These are phyloP conservation scores for Anseranas semipalmata DNA, from an alignment of 2,113 vertebrate species.

Conservation along the genomic window DNA sequence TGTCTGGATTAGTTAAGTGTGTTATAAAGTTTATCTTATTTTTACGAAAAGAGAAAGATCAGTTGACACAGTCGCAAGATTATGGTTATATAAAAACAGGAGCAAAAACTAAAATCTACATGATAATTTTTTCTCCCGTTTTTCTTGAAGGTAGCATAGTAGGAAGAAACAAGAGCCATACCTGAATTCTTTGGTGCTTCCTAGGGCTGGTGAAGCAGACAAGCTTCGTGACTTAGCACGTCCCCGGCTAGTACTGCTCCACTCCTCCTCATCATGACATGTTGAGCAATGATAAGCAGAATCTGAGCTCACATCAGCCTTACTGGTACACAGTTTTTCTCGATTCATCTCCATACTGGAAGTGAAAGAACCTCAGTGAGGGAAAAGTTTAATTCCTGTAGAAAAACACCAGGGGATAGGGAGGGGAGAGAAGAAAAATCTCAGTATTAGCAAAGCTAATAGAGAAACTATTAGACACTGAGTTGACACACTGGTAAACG, in stretches of 20 bases:
- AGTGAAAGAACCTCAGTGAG: neutral
- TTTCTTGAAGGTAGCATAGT: neutral
- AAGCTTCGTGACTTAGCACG: constrained; percentile 88
- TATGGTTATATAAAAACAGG: fast-evolving
- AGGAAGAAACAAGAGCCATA: constrained; percentile 21
- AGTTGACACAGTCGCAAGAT: neutral
- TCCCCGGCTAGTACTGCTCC: constrained; percentile 68
- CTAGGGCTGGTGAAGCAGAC: constrained; percentile 85
- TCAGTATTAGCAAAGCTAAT: neutral
- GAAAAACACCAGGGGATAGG: neutral
- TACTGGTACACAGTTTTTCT: constrained; percentile 50
- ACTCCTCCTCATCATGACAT: constrained; percentile 79
- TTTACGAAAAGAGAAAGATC: neutral
- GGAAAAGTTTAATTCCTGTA: constrained; percentile 16
- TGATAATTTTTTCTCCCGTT: neutral
- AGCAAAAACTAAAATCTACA: neutral
- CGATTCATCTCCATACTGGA: constrained; percentile 69
- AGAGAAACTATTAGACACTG: neutral
- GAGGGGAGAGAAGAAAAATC: neutral
- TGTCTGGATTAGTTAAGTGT: neutral
- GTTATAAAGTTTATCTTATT: neutral
- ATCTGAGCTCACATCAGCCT: constrained; percentile 72
- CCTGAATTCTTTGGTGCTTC: constrained; percentile 88
- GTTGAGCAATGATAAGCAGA: constrained; percentile 79
- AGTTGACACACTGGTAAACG: neutral